Evolutionary conservation across 2,888 invertebrate species (phyloP).

Genomic region (Stomorhina lunata): DNA sequence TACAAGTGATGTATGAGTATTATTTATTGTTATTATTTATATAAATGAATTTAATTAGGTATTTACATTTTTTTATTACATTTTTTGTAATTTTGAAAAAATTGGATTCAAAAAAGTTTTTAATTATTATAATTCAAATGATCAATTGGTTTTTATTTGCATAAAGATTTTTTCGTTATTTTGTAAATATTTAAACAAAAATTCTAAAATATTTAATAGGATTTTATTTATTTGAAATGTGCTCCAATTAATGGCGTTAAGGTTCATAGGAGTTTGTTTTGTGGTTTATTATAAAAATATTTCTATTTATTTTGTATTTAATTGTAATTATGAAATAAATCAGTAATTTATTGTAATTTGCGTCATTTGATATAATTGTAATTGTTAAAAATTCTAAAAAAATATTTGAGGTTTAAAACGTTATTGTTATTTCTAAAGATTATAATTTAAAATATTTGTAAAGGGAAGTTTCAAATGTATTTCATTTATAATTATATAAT

Average conservation of each 20-base stretch:
- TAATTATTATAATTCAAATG: no score
- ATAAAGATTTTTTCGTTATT: no score
- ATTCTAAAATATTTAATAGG: not conserved
- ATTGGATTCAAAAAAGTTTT: no score
- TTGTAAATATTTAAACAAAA: not conserved
- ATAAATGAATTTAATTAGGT: no score
- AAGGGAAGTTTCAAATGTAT: no score
- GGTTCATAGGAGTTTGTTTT: conserved; percentile 14
- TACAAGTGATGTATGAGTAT: no score
- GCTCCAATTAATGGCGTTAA: conserved; percentile 15
- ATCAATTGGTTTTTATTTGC: no score
- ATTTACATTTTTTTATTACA: no score
- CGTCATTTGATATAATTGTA: not conserved
- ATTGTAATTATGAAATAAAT: not conserved
- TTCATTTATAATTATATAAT: no score
- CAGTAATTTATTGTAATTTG: not conserved
- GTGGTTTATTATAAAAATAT: conserved; percentile 19
- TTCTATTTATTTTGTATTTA: not conserved
- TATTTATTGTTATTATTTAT: no score
- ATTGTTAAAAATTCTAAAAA: not conserved
- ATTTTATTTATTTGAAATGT: not conserved
- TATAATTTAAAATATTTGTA: not conserved
- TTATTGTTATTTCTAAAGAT: not conserved
- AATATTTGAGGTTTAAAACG: conserved; percentile 3
- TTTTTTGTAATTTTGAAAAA: no score